phyloP scores from a whole-genome alignment of 2,113 vertebrate species.

The Tragelaphus scriptus region DNA sequence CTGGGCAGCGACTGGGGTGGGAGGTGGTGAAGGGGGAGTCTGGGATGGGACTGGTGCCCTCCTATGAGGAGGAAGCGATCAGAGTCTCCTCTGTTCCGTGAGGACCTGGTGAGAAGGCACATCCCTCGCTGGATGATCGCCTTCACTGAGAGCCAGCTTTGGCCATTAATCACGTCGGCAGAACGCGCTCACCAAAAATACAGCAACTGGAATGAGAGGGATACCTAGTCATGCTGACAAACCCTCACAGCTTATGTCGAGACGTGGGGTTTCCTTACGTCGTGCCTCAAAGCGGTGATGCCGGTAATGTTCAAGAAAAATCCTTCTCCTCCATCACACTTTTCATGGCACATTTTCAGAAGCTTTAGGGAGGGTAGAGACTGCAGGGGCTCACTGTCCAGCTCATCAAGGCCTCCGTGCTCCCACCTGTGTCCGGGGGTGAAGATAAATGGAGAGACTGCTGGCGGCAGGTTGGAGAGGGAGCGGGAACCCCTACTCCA shows the following conservation, averaged over 20 bases:
- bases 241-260: neutral
- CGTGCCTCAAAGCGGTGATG: neutral
- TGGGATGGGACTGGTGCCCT: neutral
- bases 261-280: neutral
- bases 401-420: neutral
- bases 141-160: too few relatives aligned
- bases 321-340: too few relatives aligned
- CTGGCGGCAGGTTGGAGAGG: neutral
- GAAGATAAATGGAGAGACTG: neutral
- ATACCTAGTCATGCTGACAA: neutral
- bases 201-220: neutral
- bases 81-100: neutral
- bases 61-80: neutral
- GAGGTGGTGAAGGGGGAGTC: neutral
- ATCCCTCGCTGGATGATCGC: rapidly evolving
- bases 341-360: neutral
- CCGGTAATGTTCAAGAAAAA: neutral
- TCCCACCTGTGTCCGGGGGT: too few relatives aligned
- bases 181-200: rapidly evolving
- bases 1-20: neutral
- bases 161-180: neutral
- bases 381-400: neutral
- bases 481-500: neutral
- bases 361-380: neutral
- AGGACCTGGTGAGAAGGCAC: neutral